Base-by-base conservation (phyloP, 2,797 vertebrate genomes). In the Macropodus opercularis region DNA sequence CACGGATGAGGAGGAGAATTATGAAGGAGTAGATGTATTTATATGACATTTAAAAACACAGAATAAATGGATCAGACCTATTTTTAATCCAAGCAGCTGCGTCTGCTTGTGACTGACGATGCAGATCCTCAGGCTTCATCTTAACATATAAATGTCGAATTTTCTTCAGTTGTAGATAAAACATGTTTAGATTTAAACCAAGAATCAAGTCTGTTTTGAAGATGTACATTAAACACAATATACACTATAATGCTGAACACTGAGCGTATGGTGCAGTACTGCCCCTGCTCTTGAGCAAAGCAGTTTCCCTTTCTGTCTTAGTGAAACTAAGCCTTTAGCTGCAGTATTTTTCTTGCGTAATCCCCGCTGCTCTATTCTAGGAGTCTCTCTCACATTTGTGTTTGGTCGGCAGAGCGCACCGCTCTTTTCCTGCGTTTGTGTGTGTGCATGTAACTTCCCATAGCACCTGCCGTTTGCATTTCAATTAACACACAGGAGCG, bases 301-400 rank as follows among this genome's bases (percentile, higher is more conserved):
- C 57, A 43, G 18, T 65, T 63, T 29, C 72, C 26, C 24, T 77
- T 83, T 81, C 69, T 57, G 35, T 67, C 39, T 50, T 50, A 85
- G 73, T 67, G 54, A 79, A 82, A 72, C 83, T 70, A 82, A 86
- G 67, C 77, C 63, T 85, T 87, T 87, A 63, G 68, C 75, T 34
- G 19, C 72, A 53, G 75, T 40, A 59, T 79, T 83, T 72, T 85
- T 79, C 74, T 88, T 79, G 54, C 66, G 39, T 83, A 80, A 87
- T 84, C 77, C 76, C 71, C 22, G 27, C 60, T 54, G 75, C 63
- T 83, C 72, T 62, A 64, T 79, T 76, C 82, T 72, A 65, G 79
- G 79, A 69, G n/a, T n/a, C 34, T 66, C 40, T 8, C 53, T 72
- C 58, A 58, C 27, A 43, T 23, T 57, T 47, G 18, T 13, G 71